Base-by-base conservation (phyloP, 2,888 invertebrate species). In the Laothoe populi region DNA sequence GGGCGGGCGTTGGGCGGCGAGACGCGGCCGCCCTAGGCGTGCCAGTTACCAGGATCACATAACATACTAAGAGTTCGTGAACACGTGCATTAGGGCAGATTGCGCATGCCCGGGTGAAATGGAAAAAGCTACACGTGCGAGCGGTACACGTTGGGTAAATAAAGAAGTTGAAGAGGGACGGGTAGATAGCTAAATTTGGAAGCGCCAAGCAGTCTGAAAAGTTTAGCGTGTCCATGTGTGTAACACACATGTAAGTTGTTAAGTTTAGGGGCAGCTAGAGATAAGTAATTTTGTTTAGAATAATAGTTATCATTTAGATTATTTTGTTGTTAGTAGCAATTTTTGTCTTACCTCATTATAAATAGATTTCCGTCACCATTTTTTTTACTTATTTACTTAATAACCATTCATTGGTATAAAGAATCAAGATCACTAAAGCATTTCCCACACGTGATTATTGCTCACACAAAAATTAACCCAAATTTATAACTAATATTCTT, bases 161-260 rank as follows among this genome's bases (percentile, higher is more conserved):
- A 85, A 85, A 88, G 79, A 83, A 80, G 88, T 81, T 82, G 66
- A 84, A 85, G 70, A 70, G 79, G 74, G 81, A 82, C 68, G 70
- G 79, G 70, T 74, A 73, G 66, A 77, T 74, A 72, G 76, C 84
- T 88, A 90, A 86, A 86, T 87, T 78, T 78, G 84, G 89, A 84
- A 87, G 88, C 91, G 91, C 85, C 92, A 92, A 87, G 89, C 92
- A 87, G 92, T 92, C 92, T 92, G 87, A 81, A 83, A 89, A 86
- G 82, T 86, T 86, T 60, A 8, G 69, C 66, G 65, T 69, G 69
- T 31, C 76, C 77, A 77, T 64, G 68, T 67, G 72, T 71, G 70
- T 71, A 67, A 78, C 74, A 60, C 76, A 74, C 71, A 77, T 31
- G 16, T 31, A 49, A 26, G 49, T 40, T 4, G 16, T 16, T 24